A percentile compares a stretch with the other conserved stretches of the same genome.
Evolutionary conservation across 2,113 vertebrate genomes (phyloP).

Genomic region (Raja brachyura): DNA sequence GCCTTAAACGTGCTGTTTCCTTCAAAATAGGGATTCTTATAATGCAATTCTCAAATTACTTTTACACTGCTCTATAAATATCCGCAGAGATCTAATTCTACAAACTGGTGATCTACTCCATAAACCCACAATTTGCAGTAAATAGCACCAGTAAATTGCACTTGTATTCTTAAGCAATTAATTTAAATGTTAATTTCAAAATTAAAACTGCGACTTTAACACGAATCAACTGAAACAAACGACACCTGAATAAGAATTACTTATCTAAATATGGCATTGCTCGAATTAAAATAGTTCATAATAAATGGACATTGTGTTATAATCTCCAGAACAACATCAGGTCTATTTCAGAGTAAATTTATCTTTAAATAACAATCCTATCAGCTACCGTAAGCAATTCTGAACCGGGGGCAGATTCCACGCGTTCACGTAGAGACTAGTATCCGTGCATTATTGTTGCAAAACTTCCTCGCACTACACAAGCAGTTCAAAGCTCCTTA

Average conservation of each 20-base stretch:
- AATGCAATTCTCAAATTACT: background rate
- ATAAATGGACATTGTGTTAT: background rate
- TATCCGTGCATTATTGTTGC: background rate
- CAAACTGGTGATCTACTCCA: background rate
- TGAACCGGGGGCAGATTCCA: background rate
- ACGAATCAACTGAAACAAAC: background rate
- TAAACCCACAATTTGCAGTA: background rate
- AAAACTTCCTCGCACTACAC: slow-evolving; percentile 13
- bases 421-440: background rate
- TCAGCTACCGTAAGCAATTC: background rate
- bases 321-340: background rate
- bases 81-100: background rate
- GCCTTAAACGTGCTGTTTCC: background rate
- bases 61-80: background rate
- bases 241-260: background rate
- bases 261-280: background rate
- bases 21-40: background rate
- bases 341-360: background rate
- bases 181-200: background rate
- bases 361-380: background rate
- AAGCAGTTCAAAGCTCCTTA: background rate
- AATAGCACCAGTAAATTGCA: background rate
- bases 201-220: background rate
- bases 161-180: background rate
- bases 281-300: background rate